These are phyloP conservation scores for Nilaparvata lugens DNA, from an alignment of 1,140 invertebrate genomes.

Conservation along the genomic window DNA sequence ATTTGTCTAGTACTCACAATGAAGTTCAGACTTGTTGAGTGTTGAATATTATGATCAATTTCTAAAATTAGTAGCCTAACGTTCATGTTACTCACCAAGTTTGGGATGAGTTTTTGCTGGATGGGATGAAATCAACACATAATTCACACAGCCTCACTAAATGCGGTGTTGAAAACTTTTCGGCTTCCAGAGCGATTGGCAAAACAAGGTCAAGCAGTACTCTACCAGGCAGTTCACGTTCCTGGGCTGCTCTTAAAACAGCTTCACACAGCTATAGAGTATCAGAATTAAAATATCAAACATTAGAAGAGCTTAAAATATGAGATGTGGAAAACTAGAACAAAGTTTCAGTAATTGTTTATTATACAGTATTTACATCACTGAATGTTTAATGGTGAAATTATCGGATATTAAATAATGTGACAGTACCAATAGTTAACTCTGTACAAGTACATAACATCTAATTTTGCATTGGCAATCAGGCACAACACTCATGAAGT, in stretches of 20 bases:
- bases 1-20: neutral
- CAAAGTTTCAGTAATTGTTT: too few relatives aligned
- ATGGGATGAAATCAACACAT: constrained; percentile 39
- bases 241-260: constrained; percentile 18
- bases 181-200: constrained; percentile 22
- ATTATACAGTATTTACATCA: too few relatives aligned
- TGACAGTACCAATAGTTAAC: too few relatives aligned
- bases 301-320: neutral
- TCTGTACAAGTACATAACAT: too few relatives aligned
- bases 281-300: neutral
- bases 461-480: too few relatives aligned
- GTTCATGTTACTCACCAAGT: constrained; percentile 26
- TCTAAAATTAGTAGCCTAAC: neutral
- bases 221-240: constrained; percentile 14
- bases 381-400: too few relatives aligned
- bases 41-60: neutral
- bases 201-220: constrained; percentile 17
- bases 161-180: constrained; percentile 32
- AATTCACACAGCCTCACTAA: constrained; percentile 38
- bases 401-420: too few relatives aligned
- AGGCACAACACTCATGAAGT: too few relatives aligned
- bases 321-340: too few relatives aligned
- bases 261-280: constrained; percentile 20
- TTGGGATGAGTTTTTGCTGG: constrained; percentile 28
- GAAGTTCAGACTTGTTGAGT: neutral